Evolutionary conservation across 2,888 invertebrate species (phyloP).

Genomic region (Lydus trimaculatus): DNA sequence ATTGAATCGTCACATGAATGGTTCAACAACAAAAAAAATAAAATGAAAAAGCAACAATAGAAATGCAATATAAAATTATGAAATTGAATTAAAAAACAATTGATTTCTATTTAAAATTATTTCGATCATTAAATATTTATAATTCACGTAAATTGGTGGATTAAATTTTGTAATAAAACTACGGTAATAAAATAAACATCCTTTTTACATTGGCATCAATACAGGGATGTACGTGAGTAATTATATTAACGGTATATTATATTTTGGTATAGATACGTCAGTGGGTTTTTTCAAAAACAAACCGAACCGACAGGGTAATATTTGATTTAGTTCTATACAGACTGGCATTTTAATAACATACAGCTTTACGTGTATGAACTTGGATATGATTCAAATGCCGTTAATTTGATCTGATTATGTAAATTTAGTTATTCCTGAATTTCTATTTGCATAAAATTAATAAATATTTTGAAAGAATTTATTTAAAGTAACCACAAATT

Average conservation of each 20-base stretch:
- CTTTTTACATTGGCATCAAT: background rate
- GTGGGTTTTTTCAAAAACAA: background rate
- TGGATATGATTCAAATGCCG: background rate
- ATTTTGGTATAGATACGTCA: background rate
- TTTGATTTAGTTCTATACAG: background rate
- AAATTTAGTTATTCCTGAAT: background rate
- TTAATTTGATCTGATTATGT: background rate
- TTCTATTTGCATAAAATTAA: background rate
- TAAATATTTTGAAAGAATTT: background rate
- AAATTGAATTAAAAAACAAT: background rate
- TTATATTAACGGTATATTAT: slow-evolving; percentile 1
- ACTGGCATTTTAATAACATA: background rate
- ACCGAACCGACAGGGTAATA: background rate
- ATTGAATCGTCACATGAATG: background rate
- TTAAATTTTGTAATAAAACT: background rate
- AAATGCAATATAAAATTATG: background rate
- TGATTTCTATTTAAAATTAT: too few relatives aligned
- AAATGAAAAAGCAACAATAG: too few relatives aligned
- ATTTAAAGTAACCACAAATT: background rate
- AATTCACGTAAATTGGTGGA: background rate
- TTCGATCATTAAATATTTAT: too few relatives aligned
- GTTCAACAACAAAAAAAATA: too few relatives aligned
- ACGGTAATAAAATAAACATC: background rate
- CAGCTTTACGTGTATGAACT: background rate
- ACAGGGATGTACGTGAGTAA: background rate